phyloP scores from a whole-genome alignment of 2,797 vertebrate species.

The Bovichtus variegatus region DNA sequence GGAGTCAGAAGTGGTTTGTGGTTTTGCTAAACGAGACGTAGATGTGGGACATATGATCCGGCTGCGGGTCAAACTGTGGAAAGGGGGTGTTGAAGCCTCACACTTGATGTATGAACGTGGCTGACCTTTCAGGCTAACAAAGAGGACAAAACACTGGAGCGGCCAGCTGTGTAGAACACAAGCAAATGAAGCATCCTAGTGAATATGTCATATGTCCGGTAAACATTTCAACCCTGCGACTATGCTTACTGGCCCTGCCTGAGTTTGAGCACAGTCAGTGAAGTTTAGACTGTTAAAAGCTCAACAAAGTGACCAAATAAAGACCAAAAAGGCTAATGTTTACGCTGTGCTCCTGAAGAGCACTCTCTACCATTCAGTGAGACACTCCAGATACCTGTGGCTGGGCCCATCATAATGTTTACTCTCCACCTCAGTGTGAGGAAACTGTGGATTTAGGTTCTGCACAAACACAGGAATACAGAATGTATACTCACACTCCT shows the following conservation, averaged over 20 bases:
- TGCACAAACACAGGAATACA: constrained; percentile 74
- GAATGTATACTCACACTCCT: constrained; percentile 52
- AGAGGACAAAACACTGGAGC: constrained; percentile 35
- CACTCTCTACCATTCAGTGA: constrained; percentile 65
- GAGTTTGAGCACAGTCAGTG: constrained; percentile 34
- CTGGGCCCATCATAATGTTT: constrained; percentile 76
- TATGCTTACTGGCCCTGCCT: neutral
- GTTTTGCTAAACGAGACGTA: constrained; percentile 42
- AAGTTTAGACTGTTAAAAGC: constrained; percentile 67
- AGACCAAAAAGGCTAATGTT: constrained; percentile 81
- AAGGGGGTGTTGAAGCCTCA: constrained; percentile 58
- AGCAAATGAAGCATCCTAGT: constrained; percentile 37
- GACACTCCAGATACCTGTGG: constrained; percentile 80
- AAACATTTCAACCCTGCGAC: constrained; percentile 44
- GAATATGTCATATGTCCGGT: constrained; percentile 36
- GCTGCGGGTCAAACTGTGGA: constrained; percentile 62
- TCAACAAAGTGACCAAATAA: constrained; percentile 82
- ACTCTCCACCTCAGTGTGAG: constrained; percentile 69
- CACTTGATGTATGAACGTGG: constrained; percentile 53
- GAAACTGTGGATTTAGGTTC: constrained; percentile 77
- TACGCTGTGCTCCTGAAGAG: constrained; percentile 65
- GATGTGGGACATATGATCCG: constrained; percentile 46
- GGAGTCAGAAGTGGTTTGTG: constrained; percentile 58
- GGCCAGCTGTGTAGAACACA: constrained; percentile 58
- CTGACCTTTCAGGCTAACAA: constrained; percentile 63